These are phyloP conservation scores for Neopelma chrysocephalum DNA, from an alignment of 2,797 vertebrate species.

Conservation along the genomic window DNA sequence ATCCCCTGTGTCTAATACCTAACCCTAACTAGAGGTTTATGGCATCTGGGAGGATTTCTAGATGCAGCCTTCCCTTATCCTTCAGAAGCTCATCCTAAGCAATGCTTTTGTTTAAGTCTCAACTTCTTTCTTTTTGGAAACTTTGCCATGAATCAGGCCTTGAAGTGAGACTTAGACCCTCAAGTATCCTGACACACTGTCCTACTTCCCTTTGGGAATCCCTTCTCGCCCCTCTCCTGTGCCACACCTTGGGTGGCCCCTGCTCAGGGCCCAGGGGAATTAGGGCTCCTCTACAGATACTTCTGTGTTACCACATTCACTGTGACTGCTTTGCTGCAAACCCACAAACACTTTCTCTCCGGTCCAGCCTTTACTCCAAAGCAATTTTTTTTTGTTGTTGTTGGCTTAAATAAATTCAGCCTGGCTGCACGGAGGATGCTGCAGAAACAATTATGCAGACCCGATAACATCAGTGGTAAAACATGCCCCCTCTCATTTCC, in stretches of 20 bases:
- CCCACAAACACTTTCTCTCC: neutral
- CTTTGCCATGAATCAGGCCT: neutral
- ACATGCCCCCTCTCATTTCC: neutral
- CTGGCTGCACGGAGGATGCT: neutral
- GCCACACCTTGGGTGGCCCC: neutral
- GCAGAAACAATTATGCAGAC: neutral
- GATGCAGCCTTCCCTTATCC: neutral
- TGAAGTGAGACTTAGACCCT: neutral
- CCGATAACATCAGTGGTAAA: neutral
- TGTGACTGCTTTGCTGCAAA: fast-evolving
- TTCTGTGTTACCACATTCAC: neutral
- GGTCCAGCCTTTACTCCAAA: neutral
- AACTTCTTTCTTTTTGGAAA: neutral
- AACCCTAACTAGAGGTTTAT: neutral
- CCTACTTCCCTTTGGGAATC: neutral
- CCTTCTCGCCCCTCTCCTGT: neutral
- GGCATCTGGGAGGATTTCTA: neutral
- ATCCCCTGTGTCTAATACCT: too few species aligned
- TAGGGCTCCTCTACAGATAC: neutral
- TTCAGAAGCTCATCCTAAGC: neutral
- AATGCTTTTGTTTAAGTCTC: neutral
- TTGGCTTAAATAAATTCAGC: neutral
- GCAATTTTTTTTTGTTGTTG: neutral
- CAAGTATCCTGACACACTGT: fast-evolving
- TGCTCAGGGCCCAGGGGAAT: neutral